phyloP scores from a whole-genome alignment of 2,113 vertebrate genomes.

The human (Homo sapiens) region DNA sequence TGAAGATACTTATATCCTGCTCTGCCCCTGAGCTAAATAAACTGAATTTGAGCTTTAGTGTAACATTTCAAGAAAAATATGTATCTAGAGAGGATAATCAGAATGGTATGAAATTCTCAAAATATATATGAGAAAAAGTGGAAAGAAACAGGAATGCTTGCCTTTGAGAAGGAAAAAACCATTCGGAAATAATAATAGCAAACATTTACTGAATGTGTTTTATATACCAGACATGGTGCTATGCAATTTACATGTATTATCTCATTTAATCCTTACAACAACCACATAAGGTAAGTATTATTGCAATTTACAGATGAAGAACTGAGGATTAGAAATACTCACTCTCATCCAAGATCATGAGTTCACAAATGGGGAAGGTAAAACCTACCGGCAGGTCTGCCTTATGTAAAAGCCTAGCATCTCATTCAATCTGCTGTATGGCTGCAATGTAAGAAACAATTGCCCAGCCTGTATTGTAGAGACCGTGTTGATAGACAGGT shows the following conservation, averaged over 20 bases:
- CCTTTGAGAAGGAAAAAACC: not conserved
- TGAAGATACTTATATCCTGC: not conserved
- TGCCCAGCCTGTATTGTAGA: not conserved
- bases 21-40: constrained; percentile 22
- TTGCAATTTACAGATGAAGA: constrained; percentile 6
- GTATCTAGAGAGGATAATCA: not conserved
- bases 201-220: not conserved
- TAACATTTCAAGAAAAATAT: constrained; percentile 3
- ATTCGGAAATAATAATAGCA: not conserved
- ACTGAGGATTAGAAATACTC: not conserved
- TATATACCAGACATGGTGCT: not conserved
- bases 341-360: not conserved
- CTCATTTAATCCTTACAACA: not conserved
- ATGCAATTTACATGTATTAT: not conserved
- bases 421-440: not conserved
- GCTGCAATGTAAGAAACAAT: not conserved
- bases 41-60: not conserved
- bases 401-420: not conserved
- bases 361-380: not conserved
- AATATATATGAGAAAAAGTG: not conserved
- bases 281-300: not conserved
- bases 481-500: not conserved
- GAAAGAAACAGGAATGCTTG: not conserved
- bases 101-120: not conserved
- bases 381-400: not conserved